Conservation (phyloP, 2,797 vertebrate genomes). For the Petrocephalus sullivani region DNA sequence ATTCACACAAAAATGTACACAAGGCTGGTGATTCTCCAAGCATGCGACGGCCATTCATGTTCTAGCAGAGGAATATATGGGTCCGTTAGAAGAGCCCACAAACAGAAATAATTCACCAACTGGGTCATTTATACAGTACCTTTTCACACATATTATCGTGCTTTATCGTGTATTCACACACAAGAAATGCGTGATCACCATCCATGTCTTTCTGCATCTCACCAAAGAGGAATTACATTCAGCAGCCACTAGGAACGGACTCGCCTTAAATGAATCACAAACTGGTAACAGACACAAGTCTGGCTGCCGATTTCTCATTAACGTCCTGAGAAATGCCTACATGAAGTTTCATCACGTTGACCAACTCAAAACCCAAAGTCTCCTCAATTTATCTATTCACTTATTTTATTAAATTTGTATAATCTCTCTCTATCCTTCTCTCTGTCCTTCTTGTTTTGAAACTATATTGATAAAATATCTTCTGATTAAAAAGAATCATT, state of each 20-base stretch:
- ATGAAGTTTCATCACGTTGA: background rate
- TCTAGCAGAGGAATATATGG: background rate
- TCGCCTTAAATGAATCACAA: background rate
- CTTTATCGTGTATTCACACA: background rate
- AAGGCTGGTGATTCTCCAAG: background rate
- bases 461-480: slow-evolving; percentile 23
- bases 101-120: no score
- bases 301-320: background rate
- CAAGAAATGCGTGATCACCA: background rate
- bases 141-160: background rate
- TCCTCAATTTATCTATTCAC: slow-evolving; percentile 32
- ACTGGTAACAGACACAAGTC: background rate
- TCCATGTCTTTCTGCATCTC: background rate
- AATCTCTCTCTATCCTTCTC: background rate
- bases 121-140: background rate
- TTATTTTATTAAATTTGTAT: background rate
- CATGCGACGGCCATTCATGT: background rate
- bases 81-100: no score
- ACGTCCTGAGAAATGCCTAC: background rate
- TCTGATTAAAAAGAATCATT: slow-evolving; percentile 52
- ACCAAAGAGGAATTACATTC: background rate
- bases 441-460: slow-evolving; percentile 25
- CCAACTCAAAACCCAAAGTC: background rate
- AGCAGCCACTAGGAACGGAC: background rate
- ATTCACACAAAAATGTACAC: background rate